Evolutionary conservation across 2,113 vertebrate species (phyloP).

Genomic region (Neogobius melanostomus): DNA sequence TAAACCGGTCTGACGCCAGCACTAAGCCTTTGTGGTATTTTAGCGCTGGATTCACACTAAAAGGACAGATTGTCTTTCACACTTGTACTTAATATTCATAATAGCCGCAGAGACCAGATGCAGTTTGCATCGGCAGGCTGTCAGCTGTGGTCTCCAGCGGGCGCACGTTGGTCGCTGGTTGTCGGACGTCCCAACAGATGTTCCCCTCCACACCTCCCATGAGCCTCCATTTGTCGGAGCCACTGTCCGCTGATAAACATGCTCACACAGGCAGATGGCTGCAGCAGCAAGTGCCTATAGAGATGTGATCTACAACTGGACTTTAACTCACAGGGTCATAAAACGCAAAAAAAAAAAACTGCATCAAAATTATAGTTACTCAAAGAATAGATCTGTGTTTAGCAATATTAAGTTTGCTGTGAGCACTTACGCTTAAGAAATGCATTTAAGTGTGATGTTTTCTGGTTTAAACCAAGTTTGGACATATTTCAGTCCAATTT

Average conservation of each 20-base stretch:
- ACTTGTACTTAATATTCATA: conserved; percentile 4
- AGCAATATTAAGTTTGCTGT: too few relatives aligned
- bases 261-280: conserved; percentile 54
- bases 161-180: conserved; percentile 13
- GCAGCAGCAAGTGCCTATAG: conserved; percentile 23
- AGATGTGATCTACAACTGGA: conserved; percentile 10
- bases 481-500: too few relatives aligned
- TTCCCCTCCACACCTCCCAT: conserved; percentile 14
- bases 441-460: too few relatives aligned
- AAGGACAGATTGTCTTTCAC: not conserved
- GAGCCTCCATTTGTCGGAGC: conserved; percentile 33
- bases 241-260: conserved; percentile 40
- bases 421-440: too few relatives aligned
- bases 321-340: not conserved
- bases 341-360: not conserved
- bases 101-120: conserved; percentile 17
- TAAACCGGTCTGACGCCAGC: conserved; percentile 14
- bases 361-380: not conserved
- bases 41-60: conserved; percentile 16
- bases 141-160: conserved; percentile 30
- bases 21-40: conserved; percentile 15
- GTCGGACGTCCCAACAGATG: conserved; percentile 51
- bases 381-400: too few relatives aligned
- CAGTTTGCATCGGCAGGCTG: conserved; percentile 4
- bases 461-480: too few relatives aligned